Conservation (phyloP, 2,888 invertebrate species). For the Diloba caeruleocephala region DNA sequence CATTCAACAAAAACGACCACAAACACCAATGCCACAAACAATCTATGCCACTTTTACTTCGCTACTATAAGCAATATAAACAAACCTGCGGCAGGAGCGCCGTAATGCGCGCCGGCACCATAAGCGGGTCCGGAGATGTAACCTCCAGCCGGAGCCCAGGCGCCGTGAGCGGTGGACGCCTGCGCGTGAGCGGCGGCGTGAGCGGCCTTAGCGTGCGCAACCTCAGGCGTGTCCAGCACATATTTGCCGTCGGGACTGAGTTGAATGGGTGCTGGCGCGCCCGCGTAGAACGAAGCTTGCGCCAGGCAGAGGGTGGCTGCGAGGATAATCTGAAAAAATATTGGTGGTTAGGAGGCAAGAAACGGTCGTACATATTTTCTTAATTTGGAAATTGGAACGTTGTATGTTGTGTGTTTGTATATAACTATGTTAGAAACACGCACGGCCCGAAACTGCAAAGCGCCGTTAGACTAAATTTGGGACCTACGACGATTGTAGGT, state of each 20-base stretch:
- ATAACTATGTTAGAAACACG: too few relatives aligned
- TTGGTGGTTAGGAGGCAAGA: not conserved
- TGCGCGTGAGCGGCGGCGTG: constrained; percentile 85
- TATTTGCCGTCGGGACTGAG: constrained; percentile 87
- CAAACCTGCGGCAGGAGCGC: constrained; percentile 84
- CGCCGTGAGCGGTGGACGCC: constrained; percentile 82
- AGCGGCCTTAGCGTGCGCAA: constrained; percentile 85
- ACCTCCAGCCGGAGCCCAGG: constrained; percentile 79
- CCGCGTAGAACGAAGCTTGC: constrained; percentile 87
- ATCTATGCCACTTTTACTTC: too few relatives aligned
- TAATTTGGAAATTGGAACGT: too few relatives aligned
- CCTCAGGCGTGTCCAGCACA: constrained; percentile 88
- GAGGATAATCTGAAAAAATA: constrained; percentile 78
- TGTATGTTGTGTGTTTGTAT: too few relatives aligned
- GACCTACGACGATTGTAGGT: too few relatives aligned
- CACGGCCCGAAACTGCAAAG: too few relatives aligned
- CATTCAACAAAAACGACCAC: too few relatives aligned
- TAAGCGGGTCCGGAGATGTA: constrained; percentile 66
- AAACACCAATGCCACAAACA: too few relatives aligned
- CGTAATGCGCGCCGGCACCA: constrained; percentile 75
- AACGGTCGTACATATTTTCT: too few relatives aligned
- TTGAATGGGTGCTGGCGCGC: constrained; percentile 82
- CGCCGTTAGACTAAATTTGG: too few relatives aligned
- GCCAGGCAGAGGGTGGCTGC: constrained; percentile 86
- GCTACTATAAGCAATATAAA: constrained; percentile 6